Percentiles rank a stretch among this genome's conserved stretches.
Evolutionary conservation across 2,888 invertebrate genomes (phyloP).

Genomic region (Incurvaria masculella): DNA sequence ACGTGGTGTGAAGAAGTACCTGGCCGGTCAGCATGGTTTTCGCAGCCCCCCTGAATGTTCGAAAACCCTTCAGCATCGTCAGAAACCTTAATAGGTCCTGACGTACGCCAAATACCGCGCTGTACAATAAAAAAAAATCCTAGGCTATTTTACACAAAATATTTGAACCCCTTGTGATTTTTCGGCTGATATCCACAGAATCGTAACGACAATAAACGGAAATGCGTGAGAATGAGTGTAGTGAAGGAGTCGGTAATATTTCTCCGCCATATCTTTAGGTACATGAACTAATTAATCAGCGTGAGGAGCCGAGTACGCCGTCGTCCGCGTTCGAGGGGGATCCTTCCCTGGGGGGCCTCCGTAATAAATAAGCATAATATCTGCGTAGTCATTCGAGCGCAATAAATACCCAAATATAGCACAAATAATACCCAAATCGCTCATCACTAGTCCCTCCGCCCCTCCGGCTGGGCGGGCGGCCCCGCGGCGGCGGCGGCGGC

Average conservation of each 20-base stretch:
- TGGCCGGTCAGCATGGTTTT: too few species aligned
- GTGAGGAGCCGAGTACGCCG: neutral
- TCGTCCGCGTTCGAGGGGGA: conserved; percentile 22
- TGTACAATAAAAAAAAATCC: too few species aligned
- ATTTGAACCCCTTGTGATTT: too few species aligned
- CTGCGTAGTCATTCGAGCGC: conserved; percentile 56
- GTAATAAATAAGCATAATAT: conserved; percentile 45
- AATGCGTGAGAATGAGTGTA: too few species aligned
- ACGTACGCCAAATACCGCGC: too few species aligned
- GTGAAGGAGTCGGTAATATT: neutral
- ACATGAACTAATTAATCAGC: neutral
- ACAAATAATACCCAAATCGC: conserved; percentile 65
- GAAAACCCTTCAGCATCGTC: too few species aligned
- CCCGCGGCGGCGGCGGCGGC: conserved; percentile 6
- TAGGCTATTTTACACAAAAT: too few species aligned
- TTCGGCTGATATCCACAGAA: too few species aligned
- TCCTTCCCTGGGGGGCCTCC: conserved; percentile 34
- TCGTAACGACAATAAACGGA: too few species aligned
- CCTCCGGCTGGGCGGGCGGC: conserved; percentile 24
- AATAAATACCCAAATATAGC: conserved; percentile 65
- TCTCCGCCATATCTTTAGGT: neutral
- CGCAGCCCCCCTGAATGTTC: too few species aligned
- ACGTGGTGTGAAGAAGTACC: too few species aligned
- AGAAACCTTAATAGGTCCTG: too few species aligned
- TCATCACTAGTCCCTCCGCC: conserved; percentile 42